These are phyloP conservation scores for Lucinisca nassula DNA, from an alignment of 2,888 invertebrate genomes.

Conservation along the genomic window DNA sequence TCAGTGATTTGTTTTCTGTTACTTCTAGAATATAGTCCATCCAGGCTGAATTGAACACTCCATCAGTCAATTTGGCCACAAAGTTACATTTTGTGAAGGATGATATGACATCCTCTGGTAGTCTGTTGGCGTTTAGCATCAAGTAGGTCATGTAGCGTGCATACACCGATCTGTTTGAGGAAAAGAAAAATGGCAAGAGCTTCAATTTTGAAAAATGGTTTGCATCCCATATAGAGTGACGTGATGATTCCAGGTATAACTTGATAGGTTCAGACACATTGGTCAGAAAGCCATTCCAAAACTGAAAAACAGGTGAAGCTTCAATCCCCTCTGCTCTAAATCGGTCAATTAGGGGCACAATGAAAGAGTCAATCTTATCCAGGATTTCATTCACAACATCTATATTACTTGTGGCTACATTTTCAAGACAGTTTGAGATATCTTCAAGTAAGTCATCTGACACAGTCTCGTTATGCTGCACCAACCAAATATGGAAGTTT, in stretches of 20 bases:
- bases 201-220: constrained; percentile 1
- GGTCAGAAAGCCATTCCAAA: constrained; percentile 44
- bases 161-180: constrained; percentile 18
- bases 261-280: constrained; percentile 22
- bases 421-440: not conserved
- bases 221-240: not conserved
- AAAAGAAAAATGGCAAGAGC: constrained; percentile 27
- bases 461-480: not conserved
- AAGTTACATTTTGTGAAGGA: not conserved
- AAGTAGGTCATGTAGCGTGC: constrained; percentile 14
- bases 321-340: constrained; percentile 13
- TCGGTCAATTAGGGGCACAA: not conserved
- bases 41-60: constrained; percentile 25
- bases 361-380: not conserved
- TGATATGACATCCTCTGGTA: not conserved
- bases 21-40: constrained; percentile 31
- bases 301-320: constrained; percentile 28
- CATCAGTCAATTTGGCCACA: not conserved
- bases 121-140: not conserved
- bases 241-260: constrained; percentile 10
- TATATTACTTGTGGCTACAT: not conserved
- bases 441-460: not conserved
- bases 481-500: not conserved
- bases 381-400: not conserved
- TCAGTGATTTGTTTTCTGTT: constrained; percentile 41